Evolutionary conservation across 92 coral and sea anemone species (phyloP).

Genomic region (Pocillopora meandrina): DNA sequence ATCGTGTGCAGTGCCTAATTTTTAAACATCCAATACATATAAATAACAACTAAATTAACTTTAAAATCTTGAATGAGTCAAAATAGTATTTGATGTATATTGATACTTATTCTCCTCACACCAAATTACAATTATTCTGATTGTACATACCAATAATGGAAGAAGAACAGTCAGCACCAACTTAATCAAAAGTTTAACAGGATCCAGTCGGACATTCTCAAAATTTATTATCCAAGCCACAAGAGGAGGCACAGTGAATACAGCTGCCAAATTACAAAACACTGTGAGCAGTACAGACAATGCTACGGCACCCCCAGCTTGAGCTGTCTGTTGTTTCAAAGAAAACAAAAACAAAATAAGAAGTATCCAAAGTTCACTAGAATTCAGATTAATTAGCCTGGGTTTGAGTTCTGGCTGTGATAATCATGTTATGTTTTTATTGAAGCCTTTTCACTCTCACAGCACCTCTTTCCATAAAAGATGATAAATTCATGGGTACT

Average conservation of each 20-base stretch:
- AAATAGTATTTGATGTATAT: not conserved
- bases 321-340: constrained; percentile 61
- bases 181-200: constrained; percentile 72
- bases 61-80: not conserved
- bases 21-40: no score
- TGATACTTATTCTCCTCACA: not conserved
- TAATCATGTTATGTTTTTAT: no score
- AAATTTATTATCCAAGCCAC: constrained; percentile 84
- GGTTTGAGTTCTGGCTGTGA: no score
- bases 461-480: no score
- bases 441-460: no score
- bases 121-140: not conserved
- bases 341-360: not conserved
- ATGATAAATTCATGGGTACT: no score
- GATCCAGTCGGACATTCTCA: constrained; percentile 66
- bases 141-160: constrained; percentile 82
- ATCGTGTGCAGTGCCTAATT: no score
- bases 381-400: no score
- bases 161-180: constrained; percentile 77
- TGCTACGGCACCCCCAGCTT: constrained; percentile 89
- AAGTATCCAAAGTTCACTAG: no score
- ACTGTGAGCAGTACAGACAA: constrained; percentile 89
- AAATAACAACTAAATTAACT: no score
- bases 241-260: constrained; percentile 78
- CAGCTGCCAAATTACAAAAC: constrained; percentile 77